These are phyloP conservation scores for Yponomeuta plumbellus DNA, from an alignment of 2,888 invertebrate genomes.

Conservation along the genomic window DNA sequence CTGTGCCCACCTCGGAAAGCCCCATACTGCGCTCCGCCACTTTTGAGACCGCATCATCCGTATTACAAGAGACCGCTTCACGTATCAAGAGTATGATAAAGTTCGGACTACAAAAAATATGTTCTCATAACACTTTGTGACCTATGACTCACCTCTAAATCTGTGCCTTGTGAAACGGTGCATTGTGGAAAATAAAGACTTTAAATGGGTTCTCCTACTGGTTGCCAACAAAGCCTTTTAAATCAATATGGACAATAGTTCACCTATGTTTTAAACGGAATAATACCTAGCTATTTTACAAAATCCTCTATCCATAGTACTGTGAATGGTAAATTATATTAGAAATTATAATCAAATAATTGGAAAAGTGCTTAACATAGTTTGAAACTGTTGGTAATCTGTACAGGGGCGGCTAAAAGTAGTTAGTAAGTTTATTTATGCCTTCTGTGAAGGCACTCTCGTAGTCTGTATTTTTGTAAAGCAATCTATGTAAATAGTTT, in stretches of 20 bases:
- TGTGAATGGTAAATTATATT: no score
- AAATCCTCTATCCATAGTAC: no score
- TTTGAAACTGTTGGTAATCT: background rate
- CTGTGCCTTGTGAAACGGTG: background rate
- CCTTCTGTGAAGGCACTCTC: conserved; percentile 73
- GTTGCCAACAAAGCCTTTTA: no score
- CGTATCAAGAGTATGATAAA: conserved; percentile 59
- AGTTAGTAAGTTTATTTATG: conserved; percentile 29
- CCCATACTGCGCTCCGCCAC: conserved; percentile 53
- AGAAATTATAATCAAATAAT: no score
- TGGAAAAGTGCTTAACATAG: no score
- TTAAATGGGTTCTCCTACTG: background rate
- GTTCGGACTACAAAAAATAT: background rate
- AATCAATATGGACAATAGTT: no score
- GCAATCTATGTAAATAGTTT: conserved; percentile 48
- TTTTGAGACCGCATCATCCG: conserved; percentile 52
- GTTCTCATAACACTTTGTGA: conserved; percentile 3
- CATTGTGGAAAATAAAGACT: background rate
- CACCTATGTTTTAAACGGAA: no score
- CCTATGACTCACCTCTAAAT: background rate
- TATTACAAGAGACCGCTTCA: conserved; percentile 64
- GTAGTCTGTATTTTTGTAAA: conserved; percentile 44
- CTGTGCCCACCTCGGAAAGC: conserved; percentile 66
- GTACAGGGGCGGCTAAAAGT: background rate
- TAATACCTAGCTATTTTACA: no score